Percentiles rank a stretch among this genome's conserved stretches.
These are phyloP conservation scores for Caenorhabditis sp. DNA, from an alignment of 2,888 invertebrate genomes.

Conservation along the genomic window DNA sequence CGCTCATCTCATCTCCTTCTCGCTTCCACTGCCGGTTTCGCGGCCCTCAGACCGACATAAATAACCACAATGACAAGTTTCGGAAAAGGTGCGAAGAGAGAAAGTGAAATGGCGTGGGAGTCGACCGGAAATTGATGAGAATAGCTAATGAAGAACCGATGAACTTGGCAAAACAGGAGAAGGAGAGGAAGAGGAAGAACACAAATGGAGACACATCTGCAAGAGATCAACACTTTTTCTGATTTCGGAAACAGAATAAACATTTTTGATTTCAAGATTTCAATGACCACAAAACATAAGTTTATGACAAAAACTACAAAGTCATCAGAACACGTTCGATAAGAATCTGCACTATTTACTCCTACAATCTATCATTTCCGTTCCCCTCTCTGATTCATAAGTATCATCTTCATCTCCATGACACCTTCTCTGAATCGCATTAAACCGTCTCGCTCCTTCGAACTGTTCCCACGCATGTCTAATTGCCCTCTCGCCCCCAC, in stretches of 20 bases:
- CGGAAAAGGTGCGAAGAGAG: conserved; percentile 1
- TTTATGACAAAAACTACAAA: no score
- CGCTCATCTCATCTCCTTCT: conserved; percentile 31
- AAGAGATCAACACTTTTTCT: no score
- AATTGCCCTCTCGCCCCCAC: conserved; percentile 8
- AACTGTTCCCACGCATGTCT: conserved; percentile 23
- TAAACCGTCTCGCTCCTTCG: background rate
- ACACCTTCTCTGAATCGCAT: background rate
- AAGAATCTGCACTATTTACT: no score
- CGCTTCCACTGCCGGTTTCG: conserved; percentile 18
- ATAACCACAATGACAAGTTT: conserved; percentile 55
- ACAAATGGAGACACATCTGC: no score
- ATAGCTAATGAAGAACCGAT: conserved; percentile 5
- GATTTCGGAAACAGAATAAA: no score
- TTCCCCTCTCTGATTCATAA: background rate
- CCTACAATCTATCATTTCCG: no score
- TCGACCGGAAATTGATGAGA: background rate
- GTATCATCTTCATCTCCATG: background rate
- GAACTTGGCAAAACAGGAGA: background rate
- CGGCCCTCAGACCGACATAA: conserved; percentile 20
- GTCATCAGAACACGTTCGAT: no score
- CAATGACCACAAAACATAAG: no score
- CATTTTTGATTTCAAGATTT: no score
- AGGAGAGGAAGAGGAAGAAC: no score
- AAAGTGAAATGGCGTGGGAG: conserved; percentile 23